Evolutionary conservation across 2,113 vertebrate species (phyloP), one percentile per base, ranked within the genome.

Genomic region (Podarcis cretensis): DNA sequence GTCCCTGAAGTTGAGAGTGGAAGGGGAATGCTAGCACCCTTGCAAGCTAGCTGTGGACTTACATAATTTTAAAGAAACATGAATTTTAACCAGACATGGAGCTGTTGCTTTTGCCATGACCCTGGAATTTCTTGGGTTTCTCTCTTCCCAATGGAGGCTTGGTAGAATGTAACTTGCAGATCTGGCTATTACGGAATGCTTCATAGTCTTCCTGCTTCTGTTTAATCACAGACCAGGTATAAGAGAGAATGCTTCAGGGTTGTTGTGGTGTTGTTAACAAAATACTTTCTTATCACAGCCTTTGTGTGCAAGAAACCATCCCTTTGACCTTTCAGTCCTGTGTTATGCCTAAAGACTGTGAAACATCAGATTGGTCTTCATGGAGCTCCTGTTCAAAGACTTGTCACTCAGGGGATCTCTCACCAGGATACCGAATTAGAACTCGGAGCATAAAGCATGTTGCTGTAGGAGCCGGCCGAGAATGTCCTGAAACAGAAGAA

Each of bases 321-420:
- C 97, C 97, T 0, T 87, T 98, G 91, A 98, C 97, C 84, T 98
- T 97, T 92, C 97, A 97, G 95, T 94, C 97, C 3, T 99, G 99
- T 7, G 87, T 98, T 89, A 95, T 99, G 85, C 96, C 98, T 35
- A 97, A 96, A 93, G 98, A 98, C 96, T 99, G 99, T 3, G 94
- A 97, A 89, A 96, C 93, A 0, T 98, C 98, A 0, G 96, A 98
- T 35, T 99, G 99, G 99, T 98, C 98, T 0, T 86, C 93, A 0
- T 99, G 99, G 99, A 98, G 97, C 68, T n/a, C 94, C 12, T 99
- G 99, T 95, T 97, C 97, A 0, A 98, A 95, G 95, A 98, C 97
- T 1, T 99, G 99, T 13, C 96, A 43, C 32, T 98, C 98, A 74
- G 95, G 94, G 16, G 96, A 97, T 81, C 93, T 97, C 10, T 91